Conservation (phyloP, 2,797 vertebrate species). For the Steatocranus sp. region DNA sequence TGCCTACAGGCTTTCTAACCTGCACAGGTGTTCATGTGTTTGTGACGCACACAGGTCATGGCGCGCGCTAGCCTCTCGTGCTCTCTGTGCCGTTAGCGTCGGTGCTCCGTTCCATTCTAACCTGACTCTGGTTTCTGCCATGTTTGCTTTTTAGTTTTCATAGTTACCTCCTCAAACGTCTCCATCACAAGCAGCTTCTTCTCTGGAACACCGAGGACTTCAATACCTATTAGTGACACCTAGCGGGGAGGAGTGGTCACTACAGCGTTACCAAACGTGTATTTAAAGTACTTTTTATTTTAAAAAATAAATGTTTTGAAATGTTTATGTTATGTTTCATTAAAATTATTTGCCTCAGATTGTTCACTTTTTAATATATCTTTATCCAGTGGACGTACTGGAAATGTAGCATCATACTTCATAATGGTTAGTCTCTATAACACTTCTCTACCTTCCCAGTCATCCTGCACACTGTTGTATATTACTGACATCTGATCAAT, state of each 20-base stretch:
- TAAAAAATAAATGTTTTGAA: neutral
- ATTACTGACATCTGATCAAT: neutral
- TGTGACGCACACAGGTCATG: neutral
- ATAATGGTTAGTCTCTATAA: neutral
- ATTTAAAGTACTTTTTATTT: neutral
- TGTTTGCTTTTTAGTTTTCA: neutral
- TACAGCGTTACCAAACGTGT: neutral
- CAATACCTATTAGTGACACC: neutral
- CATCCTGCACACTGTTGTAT: neutral
- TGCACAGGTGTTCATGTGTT: neutral
- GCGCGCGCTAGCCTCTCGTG: neutral
- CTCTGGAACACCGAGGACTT: neutral
- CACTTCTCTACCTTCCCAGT: neutral
- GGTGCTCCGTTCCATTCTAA: neutral
- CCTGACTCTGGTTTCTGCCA: neutral
- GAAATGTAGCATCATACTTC: neutral
- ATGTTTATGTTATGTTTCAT: neutral
- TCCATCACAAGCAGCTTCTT: slow-evolving; percentile 4
- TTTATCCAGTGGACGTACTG: neutral
- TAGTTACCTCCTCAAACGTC: slow-evolving; percentile 41
- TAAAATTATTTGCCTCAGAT: neutral
- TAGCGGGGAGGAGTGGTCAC: slow-evolving; percentile 18
- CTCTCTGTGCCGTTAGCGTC: neutral
- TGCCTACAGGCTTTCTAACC: neutral
- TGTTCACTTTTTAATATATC: neutral